Percentiles rank a stretch among this genome's conserved stretches.
These are phyloP conservation scores for Ceratitis capitata DNA, from an alignment of 1,140 invertebrate genomes.

Conservation along the genomic window DNA sequence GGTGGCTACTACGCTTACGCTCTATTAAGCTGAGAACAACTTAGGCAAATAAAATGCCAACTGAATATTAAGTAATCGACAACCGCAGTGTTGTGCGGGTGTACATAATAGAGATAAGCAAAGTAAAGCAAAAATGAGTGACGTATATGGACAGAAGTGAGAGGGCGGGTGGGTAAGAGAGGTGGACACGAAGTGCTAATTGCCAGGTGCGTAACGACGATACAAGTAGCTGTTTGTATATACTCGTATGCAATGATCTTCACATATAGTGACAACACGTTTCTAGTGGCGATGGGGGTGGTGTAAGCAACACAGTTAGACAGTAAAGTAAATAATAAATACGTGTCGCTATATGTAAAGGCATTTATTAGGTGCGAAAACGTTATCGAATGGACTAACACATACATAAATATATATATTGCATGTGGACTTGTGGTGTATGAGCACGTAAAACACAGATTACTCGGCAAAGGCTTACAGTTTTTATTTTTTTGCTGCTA, in stretches of 20 bases:
- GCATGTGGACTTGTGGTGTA: neutral
- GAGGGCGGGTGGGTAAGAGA: neutral
- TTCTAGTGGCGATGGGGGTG: neutral
- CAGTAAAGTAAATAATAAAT: neutral
- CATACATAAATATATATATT: no score
- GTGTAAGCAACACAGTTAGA: neutral
- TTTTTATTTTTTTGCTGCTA: neutral
- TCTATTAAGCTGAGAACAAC: neutral
- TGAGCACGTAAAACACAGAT: neutral
- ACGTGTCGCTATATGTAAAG: neutral
- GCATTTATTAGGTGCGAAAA: neutral
- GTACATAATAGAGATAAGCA: neutral
- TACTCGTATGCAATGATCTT: no score
- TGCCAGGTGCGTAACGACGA: constrained; percentile 9
- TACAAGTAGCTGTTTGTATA: no score
- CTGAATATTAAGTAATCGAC: neutral
- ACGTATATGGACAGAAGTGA: neutral
- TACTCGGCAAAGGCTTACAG: neutral
- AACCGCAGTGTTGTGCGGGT: neutral
- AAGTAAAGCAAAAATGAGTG: no score
- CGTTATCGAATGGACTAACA: no score
- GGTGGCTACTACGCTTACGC: neutral
- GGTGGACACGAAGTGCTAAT: neutral
- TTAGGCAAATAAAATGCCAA: neutral
- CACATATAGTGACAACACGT: neutral